Conservation (phyloP, 2,888 invertebrate genomes). For the Diarsia dahlii region DNA sequence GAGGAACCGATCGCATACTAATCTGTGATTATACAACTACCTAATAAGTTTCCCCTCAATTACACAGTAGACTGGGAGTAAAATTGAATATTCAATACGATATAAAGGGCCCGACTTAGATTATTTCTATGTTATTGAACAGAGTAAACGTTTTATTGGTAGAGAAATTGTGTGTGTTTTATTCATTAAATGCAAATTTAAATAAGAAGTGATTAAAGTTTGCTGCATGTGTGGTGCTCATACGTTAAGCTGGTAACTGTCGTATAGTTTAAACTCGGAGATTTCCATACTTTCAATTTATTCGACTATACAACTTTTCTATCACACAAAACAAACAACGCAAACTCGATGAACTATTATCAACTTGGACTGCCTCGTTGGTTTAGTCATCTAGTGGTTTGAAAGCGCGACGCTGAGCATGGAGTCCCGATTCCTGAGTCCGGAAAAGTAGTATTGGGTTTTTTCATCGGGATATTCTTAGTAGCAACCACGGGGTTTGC, state of each 20-base stretch:
- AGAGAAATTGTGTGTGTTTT: constrained; percentile 26
- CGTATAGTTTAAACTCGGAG: background rate
- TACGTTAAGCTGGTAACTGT: background rate
- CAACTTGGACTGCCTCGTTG: no score
- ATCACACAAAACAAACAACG: background rate
- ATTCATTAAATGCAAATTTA: constrained; percentile 19
- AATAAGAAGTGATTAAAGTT: constrained; percentile 12
- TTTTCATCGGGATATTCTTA: no score
- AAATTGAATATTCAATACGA: constrained; percentile 67
- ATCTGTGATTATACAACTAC: constrained; percentile 80
- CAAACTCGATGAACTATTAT: no score
- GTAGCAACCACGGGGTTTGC: no score
- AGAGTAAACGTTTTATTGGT: constrained; percentile 49
- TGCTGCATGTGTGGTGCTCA: background rate
- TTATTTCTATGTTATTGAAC: constrained; percentile 49
- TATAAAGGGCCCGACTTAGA: constrained; percentile 46
- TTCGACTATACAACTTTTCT: background rate
- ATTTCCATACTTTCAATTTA: background rate
- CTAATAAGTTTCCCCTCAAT: constrained; percentile 84
- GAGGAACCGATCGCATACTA: constrained; percentile 84
- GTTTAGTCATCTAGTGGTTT: no score
- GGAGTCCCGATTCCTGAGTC: no score
- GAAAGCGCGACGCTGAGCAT: no score
- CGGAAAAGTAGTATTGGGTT: no score
- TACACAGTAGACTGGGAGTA: constrained; percentile 73